These are phyloP conservation scores for Eledona agricola DNA, from an alignment of 2,888 invertebrate species.

Conservation along the genomic window DNA sequence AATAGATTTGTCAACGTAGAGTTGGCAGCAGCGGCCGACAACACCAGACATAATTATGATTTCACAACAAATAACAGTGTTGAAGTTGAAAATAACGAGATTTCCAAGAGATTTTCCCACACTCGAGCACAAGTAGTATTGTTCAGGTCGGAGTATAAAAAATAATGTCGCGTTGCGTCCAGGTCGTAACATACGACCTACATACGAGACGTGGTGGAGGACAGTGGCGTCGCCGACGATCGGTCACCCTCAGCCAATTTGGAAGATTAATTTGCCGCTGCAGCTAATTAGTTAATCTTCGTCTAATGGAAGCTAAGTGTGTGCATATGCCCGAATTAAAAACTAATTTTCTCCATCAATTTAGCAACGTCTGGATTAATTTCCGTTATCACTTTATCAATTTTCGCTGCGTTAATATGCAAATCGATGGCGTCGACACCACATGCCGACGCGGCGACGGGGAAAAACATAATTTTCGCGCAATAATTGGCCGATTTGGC, in stretches of 20 bases:
- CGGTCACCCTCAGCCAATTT: conserved; percentile 44
- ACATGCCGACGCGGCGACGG: conserved; percentile 9
- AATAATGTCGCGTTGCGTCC: too few relatives aligned
- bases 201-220: too few relatives aligned
- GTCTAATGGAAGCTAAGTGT: conserved; percentile 50
- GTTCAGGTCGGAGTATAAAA: too few relatives aligned
- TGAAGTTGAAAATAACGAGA: too few relatives aligned
- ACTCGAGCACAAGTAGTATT: too few relatives aligned
- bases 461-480: conserved; percentile 20
- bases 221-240: too few relatives aligned
- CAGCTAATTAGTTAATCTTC: conserved; percentile 54
- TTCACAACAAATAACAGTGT: too few relatives aligned
- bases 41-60: too few relatives aligned
- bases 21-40: too few relatives aligned
- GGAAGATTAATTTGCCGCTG: conserved; percentile 52
- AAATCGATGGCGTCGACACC: conserved; percentile 32
- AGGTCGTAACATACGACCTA: too few relatives aligned
- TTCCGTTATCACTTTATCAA: conserved; percentile 42
- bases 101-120: too few relatives aligned
- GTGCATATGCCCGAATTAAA: conserved; percentile 54
- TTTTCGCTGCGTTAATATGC: conserved; percentile 38
- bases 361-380: conserved; percentile 55
- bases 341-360: conserved; percentile 58
- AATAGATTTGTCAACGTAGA: too few relatives aligned
- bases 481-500: conserved; percentile 12